phyloP scores from a whole-genome alignment of 2,888 invertebrate species.

The Polyommatus iphigenia region DNA sequence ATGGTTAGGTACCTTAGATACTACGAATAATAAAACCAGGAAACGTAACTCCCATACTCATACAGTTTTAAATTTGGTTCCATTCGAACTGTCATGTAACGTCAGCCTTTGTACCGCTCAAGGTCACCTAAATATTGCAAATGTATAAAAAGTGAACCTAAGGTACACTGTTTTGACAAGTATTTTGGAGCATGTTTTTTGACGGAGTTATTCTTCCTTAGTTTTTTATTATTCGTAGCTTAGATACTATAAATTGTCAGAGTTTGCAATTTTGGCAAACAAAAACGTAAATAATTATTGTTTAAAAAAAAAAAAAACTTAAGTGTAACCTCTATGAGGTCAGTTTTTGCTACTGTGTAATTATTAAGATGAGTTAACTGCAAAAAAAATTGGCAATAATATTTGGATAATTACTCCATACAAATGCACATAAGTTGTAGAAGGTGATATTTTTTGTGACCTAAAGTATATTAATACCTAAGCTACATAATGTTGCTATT shows the following conservation, averaged over 20 bases:
- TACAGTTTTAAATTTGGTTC: too few species aligned
- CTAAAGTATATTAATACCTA: background rate
- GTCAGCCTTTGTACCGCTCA: too few species aligned
- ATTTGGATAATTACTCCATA: background rate
- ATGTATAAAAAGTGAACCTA: too few species aligned
- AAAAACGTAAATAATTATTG: background rate
- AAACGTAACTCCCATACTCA: too few species aligned
- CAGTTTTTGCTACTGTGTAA: background rate
- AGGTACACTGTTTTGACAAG: too few species aligned
- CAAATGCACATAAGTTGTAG: background rate
- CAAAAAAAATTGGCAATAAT: background rate
- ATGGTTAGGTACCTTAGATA: background rate
- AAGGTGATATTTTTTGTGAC: background rate
- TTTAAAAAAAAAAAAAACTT: background rate
- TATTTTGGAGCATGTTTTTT: too few species aligned
- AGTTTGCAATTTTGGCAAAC: background rate
- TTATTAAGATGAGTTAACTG: background rate
- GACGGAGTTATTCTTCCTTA: too few species aligned
- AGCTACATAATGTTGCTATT: too few species aligned
- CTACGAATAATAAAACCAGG: too few species aligned
- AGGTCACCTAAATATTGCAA: too few species aligned
- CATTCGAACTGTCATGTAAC: too few species aligned
- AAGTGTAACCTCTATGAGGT: background rate
- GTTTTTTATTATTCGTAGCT: too few species aligned
- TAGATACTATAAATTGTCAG: background rate